phyloP scores from a whole-genome alignment of 2,888 invertebrate species.

The Rhingia rostrata region DNA sequence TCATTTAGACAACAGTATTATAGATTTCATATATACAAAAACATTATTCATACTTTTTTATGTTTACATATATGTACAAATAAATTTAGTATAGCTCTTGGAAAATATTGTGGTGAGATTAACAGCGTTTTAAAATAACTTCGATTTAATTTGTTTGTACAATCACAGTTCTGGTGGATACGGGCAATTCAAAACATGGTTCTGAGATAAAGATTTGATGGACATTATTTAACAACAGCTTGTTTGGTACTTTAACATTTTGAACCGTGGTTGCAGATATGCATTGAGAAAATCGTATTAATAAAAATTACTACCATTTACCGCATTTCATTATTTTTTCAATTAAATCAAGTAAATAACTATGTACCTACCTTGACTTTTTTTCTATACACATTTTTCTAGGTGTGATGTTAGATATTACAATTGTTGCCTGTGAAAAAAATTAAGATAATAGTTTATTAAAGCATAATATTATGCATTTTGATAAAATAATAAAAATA shows the following conservation, averaged over 20 bases:
- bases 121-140: constrained; percentile 5
- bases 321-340: constrained; percentile 25
- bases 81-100: constrained; percentile 14
- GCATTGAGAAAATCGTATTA: constrained; percentile 14
- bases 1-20: constrained; percentile 11
- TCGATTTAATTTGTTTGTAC: constrained; percentile 10
- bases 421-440: constrained; percentile 65
- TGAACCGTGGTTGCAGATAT: constrained; percentile 39
- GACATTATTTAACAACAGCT: constrained; percentile 2
- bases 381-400: constrained; percentile 35
- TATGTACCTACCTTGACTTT: constrained; percentile 17
- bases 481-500: constrained; percentile 5
- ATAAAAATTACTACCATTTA: constrained; percentile 15
- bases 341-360: constrained; percentile 32
- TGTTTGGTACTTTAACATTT: constrained; percentile 19
- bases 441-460: constrained; percentile 7
- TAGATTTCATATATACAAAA: constrained; percentile 14
- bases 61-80: constrained; percentile 18
- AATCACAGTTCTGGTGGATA: constrained; percentile 41
- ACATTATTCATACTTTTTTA: constrained; percentile 5
- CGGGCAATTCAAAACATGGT: constrained; percentile 8
- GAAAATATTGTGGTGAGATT: constrained; percentile 50
- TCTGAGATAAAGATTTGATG: neutral
- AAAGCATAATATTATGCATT: neutral
- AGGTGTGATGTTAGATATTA: constrained; percentile 55